These are phyloP conservation scores for Drosophila ironensis DNA, from an alignment of 1,140 invertebrate genomes.

Conservation along the genomic window DNA sequence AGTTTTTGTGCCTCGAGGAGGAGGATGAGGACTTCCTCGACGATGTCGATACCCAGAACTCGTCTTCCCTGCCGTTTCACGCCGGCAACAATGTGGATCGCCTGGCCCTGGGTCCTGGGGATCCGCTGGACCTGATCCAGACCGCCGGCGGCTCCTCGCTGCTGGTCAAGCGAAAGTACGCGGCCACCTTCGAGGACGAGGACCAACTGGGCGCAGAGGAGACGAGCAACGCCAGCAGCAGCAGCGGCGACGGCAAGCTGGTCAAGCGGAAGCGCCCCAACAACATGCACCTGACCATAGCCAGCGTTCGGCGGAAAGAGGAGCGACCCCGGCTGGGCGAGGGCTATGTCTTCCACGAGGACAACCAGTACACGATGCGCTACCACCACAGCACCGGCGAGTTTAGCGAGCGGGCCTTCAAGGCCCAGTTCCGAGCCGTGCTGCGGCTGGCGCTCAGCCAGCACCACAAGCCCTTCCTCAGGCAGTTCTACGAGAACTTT, in stretches of 20 bases:
- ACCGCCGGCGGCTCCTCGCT: constrained; percentile 28
- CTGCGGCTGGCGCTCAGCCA: constrained; percentile 65
- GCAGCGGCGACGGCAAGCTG: constrained; percentile 25
- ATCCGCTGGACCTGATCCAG: constrained; percentile 75
- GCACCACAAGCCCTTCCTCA: constrained; percentile 75
- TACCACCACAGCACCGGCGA: constrained; percentile 79
- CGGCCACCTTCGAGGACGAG: constrained; percentile 44
- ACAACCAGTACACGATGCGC: constrained; percentile 64
- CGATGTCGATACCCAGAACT: constrained; percentile 67
- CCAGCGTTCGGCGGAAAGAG: constrained; percentile 30
- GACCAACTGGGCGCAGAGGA: constrained; percentile 28
- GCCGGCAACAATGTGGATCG: constrained; percentile 50
- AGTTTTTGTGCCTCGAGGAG: constrained; percentile 76
- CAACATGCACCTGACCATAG: constrained; percentile 36
- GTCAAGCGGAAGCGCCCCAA: constrained; percentile 61
- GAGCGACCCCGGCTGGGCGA: constrained; percentile 52
- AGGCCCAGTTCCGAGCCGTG: constrained; percentile 68
- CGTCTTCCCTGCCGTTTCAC: constrained; percentile 63
- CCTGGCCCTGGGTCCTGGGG: constrained; percentile 29
- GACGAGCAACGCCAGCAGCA: constrained; percentile 39
- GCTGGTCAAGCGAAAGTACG: constrained; percentile 64
- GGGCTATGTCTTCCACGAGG: constrained; percentile 74
- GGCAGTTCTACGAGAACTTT: constrained; percentile 75
- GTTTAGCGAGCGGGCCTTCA: constrained; percentile 74
- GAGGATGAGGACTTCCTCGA: constrained; percentile 68